A percentile compares a stretch with the other conserved stretches of the same genome.
Evolutionary conservation across 1,140 invertebrate genomes (phyloP).

Genomic region (Leptinotarsa lineolata): DNA sequence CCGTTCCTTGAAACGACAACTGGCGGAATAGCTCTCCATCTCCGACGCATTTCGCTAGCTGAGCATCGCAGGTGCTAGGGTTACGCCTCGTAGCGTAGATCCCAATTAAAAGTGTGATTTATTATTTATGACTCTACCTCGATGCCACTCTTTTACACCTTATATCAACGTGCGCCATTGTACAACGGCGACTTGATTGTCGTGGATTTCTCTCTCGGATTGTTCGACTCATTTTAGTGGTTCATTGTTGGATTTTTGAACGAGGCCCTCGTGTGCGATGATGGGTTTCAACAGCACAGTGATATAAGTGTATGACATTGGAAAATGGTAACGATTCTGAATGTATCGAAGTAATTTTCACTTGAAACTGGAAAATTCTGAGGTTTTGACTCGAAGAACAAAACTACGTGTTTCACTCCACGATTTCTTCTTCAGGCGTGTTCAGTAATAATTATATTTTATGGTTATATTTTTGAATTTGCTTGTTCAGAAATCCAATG

Average conservation of each 20-base stretch:
- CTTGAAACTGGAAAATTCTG: no score
- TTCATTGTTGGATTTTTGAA: background rate
- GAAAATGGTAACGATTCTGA: no score
- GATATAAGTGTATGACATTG: background rate
- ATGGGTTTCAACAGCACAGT: background rate
- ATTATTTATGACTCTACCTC: conserved; percentile 21
- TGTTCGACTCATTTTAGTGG: background rate
- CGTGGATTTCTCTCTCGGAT: background rate
- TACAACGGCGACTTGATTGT: background rate
- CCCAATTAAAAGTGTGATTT: conserved; percentile 26
- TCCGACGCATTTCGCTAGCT: background rate
- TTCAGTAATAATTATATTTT: no score
- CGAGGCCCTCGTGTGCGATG: no score
- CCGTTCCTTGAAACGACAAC: background rate
- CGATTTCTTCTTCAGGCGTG: no score
- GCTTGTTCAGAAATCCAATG: no score
- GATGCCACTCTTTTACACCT: conserved; percentile 11
- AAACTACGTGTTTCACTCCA: no score
- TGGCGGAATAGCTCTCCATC: background rate
- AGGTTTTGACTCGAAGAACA: no score
- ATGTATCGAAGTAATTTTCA: no score
- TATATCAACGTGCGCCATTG: conserved; percentile 17
- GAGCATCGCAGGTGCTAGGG: conserved; percentile 23
- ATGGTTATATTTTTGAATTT: no score
- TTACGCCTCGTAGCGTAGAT: conserved; percentile 12